Base-by-base conservation (phyloP, 2,888 invertebrate species). In the Sclerodermus sp. region DNA sequence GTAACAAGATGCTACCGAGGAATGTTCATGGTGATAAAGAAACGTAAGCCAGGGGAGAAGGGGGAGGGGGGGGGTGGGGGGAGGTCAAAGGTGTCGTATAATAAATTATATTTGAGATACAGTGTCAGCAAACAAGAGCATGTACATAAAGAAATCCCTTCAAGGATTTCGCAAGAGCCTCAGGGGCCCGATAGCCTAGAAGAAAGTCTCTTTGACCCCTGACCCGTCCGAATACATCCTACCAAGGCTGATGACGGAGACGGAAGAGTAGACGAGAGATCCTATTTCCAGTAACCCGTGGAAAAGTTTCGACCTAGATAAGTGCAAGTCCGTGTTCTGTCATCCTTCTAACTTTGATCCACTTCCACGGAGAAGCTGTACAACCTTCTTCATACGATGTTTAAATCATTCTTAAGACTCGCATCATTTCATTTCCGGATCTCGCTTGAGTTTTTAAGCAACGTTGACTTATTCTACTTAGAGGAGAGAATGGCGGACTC, bases 301-400 rank as follows among this genome's bases (percentile, higher is more conserved):
- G 48, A 51, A 46, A 46, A 31, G 23, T 48, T 53, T 30, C 31
- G 32, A 17, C 38, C 9, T 16, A 37, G 48, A 45, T 57, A 47
- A 59, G 57, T 57, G 58, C 55, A 37, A 42, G 54, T 45, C 48
- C 58, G 49, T 57, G 58, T 59, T 46, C 45, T 41, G 40, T 47
- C 55, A 45, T 45, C 48, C 45, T 42, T 48, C 38, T 37, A 43
- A 45, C 42, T 50, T 46, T 40, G 47, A 18, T 44, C 36, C 47
- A 34, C 45, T 42, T 37, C 23, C 4, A 5, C 23, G 8, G 23
- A 23, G 23, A 8, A 23, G 3, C 23, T 8, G 4, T 23, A 23
- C 8, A 8, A 23, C 23, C 8, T 23, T 23, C 23, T 23, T 23
- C 23, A 8, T 23, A 23, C 23, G 23, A 23, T 23, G 4, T 3